Conservation (phyloP, 2,113 vertebrate genomes). For the Melierax canorus region DNA sequence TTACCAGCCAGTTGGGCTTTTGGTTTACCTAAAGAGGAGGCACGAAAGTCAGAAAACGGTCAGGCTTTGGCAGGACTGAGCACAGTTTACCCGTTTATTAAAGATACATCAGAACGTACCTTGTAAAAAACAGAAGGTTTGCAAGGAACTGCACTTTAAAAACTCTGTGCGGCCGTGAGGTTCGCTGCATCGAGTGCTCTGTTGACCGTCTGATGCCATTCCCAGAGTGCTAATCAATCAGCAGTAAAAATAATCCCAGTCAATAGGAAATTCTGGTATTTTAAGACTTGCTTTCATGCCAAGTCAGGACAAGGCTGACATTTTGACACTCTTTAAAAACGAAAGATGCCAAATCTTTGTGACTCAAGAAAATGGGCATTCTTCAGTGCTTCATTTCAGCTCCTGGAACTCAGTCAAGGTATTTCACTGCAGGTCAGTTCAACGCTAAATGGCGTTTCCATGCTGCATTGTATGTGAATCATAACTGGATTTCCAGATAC, state of each 20-base stretch:
- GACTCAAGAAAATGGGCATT: background rate
- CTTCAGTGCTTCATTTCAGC: background rate
- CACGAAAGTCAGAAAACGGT: accelerated
- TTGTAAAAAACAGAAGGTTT: accelerated
- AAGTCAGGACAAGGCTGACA: accelerated
- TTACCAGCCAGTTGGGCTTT: accelerated
- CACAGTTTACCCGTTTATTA: accelerated
- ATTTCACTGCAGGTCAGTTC: background rate
- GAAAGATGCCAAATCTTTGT: background rate
- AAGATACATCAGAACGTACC: accelerated
- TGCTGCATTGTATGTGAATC: accelerated
- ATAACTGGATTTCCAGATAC: accelerated
- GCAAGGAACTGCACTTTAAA: accelerated
- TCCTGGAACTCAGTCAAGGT: background rate
- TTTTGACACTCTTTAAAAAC: background rate
- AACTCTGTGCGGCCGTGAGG: accelerated
- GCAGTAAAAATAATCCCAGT: background rate
- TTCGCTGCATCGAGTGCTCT: accelerated
- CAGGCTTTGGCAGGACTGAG: accelerated
- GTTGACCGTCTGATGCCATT: accelerated
- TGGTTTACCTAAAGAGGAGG: accelerated
- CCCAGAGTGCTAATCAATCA: accelerated
- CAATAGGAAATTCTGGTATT: background rate
- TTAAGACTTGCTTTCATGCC: background rate
- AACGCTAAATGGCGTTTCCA: accelerated